Percentiles rank a stretch among this genome's conserved stretches.
phyloP scores from a whole-genome alignment of 1,140 invertebrate species.

The Musca vetustissima region DNA sequence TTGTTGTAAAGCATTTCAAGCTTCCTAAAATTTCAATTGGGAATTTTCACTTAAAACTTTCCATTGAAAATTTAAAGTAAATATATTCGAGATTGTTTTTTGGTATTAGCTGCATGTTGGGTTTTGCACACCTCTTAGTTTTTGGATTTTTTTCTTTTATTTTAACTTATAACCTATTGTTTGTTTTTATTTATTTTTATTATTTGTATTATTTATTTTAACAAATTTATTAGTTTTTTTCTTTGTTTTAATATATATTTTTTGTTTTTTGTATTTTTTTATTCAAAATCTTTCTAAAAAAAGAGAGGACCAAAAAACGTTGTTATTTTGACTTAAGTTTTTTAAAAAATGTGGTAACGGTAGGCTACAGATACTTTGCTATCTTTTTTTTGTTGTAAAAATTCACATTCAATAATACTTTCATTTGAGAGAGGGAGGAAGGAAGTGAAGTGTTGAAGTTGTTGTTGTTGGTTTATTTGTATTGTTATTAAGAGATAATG shows the following conservation, averaged over 20 bases:
- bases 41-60: background rate
- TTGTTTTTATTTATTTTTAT: background rate
- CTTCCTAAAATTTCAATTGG: too few relatives aligned
- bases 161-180: conserved; percentile 1
- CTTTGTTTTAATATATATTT: background rate
- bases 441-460: background rate
- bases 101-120: conserved; percentile 18
- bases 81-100: background rate
- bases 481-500: background rate
- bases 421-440: too few relatives aligned
- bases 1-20: too few relatives aligned
- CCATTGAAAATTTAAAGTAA: background rate
- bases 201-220: background rate
- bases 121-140: background rate
- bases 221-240: too few relatives aligned
- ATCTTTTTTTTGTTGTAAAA: conserved; percentile 1
- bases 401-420: too few relatives aligned
- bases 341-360: conserved; percentile 12
- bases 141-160: background rate
- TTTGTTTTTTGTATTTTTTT: background rate
- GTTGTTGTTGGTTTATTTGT: background rate
- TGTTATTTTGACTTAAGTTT: background rate
- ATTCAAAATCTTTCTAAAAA: background rate
- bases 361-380: conserved; percentile 11
- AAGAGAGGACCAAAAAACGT: conserved; percentile 1